Conservation (phyloP, 2,797 vertebrate genomes). For the Myotis vivesi region DNA sequence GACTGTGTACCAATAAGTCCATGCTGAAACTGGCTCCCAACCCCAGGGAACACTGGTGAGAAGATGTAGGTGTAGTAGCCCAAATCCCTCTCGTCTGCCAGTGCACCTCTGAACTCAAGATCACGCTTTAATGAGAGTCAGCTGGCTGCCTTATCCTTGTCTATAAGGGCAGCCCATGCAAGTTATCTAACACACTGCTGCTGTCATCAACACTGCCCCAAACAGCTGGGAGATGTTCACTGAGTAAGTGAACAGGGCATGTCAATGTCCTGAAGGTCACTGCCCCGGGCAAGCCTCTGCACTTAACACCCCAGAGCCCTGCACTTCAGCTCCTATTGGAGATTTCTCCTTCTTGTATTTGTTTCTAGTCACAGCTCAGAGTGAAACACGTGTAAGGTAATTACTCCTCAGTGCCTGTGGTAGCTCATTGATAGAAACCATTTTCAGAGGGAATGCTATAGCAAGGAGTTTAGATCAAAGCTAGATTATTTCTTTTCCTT, state of each 20-base stretch:
- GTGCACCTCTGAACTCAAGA: not conserved
- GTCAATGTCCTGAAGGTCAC: not conserved
- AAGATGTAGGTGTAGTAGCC: not conserved
- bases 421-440: conserved; percentile 68
- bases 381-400: conserved; percentile 62
- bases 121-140: not conserved
- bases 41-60: not conserved
- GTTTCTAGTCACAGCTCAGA: conserved; percentile 61
- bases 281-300: not conserved
- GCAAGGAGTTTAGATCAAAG: conserved; percentile 59
- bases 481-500: conserved; percentile 28
- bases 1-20: not conserved
- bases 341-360: conserved; percentile 7
- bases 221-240: not conserved
- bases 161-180: not conserved
- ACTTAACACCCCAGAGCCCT: not conserved
- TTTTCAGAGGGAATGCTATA: conserved; percentile 54
- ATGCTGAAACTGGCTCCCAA: not conserved
- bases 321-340: not conserved
- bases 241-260: not conserved
- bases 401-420: not conserved
- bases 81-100: not conserved
- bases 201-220: not conserved
- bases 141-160: not conserved
- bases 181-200: not conserved